Conservation (phyloP, 2,797 vertebrate species). For the Aldrovandia affinis region DNA sequence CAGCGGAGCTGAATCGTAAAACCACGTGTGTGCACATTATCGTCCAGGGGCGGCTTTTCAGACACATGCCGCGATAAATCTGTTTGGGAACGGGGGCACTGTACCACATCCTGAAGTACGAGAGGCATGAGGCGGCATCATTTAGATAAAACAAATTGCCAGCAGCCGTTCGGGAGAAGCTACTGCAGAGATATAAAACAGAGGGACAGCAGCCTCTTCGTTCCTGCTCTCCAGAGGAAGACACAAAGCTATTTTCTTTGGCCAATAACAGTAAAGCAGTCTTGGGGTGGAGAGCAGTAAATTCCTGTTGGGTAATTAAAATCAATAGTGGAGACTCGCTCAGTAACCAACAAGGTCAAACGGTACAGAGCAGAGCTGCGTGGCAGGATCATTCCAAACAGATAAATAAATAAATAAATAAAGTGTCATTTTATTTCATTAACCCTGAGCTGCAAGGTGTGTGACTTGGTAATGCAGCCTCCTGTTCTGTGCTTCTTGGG, state of each 20-base stretch:
- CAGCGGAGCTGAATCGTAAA: conserved; percentile 32
- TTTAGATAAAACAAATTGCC: conserved; percentile 80
- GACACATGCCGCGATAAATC: conserved; percentile 69
- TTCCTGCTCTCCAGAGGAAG: conserved; percentile 52
- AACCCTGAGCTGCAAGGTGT: conserved; percentile 66
- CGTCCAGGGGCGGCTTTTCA: conserved; percentile 43
- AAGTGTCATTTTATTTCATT: conserved; percentile 85
- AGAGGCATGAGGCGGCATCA: conserved; percentile 52
- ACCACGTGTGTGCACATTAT: conserved; percentile 46
- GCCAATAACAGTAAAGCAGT: conserved; percentile 81
- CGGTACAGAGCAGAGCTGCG: conserved; percentile 74
- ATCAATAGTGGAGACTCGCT: conserved; percentile 91
- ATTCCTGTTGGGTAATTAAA: conserved; percentile 89
- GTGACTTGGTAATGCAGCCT: conserved; percentile 9
- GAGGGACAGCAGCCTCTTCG: conserved; percentile 40
- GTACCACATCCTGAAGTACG: conserved; percentile 64
- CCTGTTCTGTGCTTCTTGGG: not conserved
- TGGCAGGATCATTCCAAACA: conserved; percentile 76
- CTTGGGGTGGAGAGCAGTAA: conserved; percentile 82
- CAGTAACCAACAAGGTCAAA: conserved; percentile 90
- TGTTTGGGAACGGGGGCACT: conserved; percentile 68
- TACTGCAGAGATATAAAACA: conserved; percentile 60
- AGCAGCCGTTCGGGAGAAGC: conserved; percentile 54
- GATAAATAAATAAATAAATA: conserved; percentile 76
- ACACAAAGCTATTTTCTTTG: conserved; percentile 71